phyloP scores from a whole-genome alignment of 2,888 invertebrate genomes.

The Limnephilus lunatus region DNA sequence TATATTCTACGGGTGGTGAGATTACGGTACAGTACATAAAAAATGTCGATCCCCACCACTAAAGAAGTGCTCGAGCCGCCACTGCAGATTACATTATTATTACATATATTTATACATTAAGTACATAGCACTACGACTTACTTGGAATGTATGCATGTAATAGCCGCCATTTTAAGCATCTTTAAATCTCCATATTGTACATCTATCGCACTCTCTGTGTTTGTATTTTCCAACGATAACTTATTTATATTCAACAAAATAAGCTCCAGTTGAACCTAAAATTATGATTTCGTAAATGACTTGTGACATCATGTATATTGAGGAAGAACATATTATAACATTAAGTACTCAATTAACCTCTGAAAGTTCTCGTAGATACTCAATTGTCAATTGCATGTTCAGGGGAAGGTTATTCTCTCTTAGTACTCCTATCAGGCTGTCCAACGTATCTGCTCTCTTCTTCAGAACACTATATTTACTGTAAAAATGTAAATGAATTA shows the following conservation, averaged over 20 bases:
- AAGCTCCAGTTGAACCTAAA: conserved; percentile 31
- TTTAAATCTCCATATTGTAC: neutral
- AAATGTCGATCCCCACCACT: too few species aligned
- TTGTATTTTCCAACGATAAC: conserved; percentile 25
- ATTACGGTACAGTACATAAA: too few species aligned
- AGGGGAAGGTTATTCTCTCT: conserved; percentile 17
- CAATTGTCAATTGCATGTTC: conserved; percentile 35
- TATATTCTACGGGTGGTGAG: too few species aligned
- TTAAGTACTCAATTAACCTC: conserved; percentile 1
- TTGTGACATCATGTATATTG: neutral
- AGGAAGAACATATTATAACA: neutral
- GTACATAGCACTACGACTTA: neutral
- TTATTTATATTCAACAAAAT: conserved; percentile 24
- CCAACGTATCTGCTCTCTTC: conserved; percentile 36
- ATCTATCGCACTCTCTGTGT: neutral
- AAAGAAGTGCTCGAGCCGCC: too few species aligned
- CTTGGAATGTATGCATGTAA: conserved; percentile 40
- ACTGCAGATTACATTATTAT: too few species aligned
- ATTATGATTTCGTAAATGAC: neutral
- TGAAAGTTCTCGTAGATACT: conserved; percentile 28
- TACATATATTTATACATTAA: neutral
- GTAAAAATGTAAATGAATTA: neutral
- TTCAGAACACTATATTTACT: conserved; percentile 40
- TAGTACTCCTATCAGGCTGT: conserved; percentile 15
- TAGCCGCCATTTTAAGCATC: conserved; percentile 19